Evolutionary conservation across 2,113 vertebrate species (phyloP), one percentile per base, ranked within the genome.

Genomic region (Columba livia): DNA sequence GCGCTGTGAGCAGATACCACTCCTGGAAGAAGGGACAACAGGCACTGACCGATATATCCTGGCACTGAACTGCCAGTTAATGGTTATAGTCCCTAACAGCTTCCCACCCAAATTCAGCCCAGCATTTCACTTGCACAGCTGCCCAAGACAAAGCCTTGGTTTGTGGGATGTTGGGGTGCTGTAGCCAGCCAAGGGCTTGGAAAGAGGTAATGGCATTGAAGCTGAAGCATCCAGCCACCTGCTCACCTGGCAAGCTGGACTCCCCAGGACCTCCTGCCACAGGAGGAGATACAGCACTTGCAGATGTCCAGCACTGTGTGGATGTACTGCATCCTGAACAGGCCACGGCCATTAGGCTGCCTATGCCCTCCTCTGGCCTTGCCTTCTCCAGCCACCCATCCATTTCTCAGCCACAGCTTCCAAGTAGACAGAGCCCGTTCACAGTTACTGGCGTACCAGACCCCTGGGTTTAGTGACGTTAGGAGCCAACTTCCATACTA

Each of bases 1-100:
- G 42, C 71, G 34, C 40, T 71, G 34, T 0, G 4, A 86, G 61
- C 28, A 65, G 38, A n/a, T 0, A 1, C 19, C 0, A 2, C 60
- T 60, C n/a, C 54, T 42, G 70, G 36, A 36, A 34, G 53, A 23
- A 72, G n/a, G 26, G 42, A 58, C 50, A 50, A 61, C 6, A 19
- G 15, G 16, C 32, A 47, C n/a, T 36, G 40, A 32, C 7, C 18
- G 29, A 58, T 72, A 69, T 72, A 62, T 12, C 8, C n/a, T 34
- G 57, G 50, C n/a, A 38, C 42, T 64, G 65, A 80, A 78, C 50
- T 10, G 16, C 40, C 31, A 21, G 5, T 23, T 42, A 28, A 24
- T 70, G 70, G 8, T 79, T 71, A 36, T 4, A 66, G 58, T 51
- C n/a, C 25, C 48, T 47, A 42, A 18, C 8, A 75, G 16, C 12